phyloP scores from a whole-genome alignment of 1,140 invertebrate species.

The Neelides sp. region DNA sequence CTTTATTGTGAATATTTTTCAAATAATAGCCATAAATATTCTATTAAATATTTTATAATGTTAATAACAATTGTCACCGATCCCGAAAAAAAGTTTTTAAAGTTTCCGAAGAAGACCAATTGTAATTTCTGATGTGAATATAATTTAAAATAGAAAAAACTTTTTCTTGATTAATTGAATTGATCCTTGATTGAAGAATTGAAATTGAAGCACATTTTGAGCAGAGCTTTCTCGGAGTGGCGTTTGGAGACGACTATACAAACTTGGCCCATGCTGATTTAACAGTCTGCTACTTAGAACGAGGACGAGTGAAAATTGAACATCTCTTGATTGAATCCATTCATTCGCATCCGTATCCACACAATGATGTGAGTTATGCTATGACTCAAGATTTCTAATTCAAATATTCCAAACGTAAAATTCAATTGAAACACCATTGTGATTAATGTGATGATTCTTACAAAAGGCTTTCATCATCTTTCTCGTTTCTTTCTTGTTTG shows the following conservation, averaged over 20 bases:
- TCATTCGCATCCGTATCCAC: constrained; percentile 4
- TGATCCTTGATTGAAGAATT: neutral
- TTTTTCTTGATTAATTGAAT: neutral
- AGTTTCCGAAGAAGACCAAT: neutral
- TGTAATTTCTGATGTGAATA: neutral
- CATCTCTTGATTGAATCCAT: constrained; percentile 25
- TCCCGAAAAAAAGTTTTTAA: too few relatives aligned
- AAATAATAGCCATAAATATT: too few relatives aligned
- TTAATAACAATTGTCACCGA: too few relatives aligned
- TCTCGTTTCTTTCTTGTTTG: neutral
- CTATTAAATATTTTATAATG: too few relatives aligned
- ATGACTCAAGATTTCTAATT: neutral
- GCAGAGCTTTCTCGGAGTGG: constrained; percentile 28
- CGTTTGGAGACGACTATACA: constrained; percentile 23
- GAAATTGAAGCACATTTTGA: neutral
- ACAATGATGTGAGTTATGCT: constrained; percentile 18
- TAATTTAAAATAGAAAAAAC: neutral
- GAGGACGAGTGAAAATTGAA: constrained; percentile 20
- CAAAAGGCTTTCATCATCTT: too few relatives aligned
- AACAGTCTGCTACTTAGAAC: constrained; percentile 23
- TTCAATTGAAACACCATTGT: too few relatives aligned
- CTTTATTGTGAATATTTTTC: too few relatives aligned
- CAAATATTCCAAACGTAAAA: neutral
- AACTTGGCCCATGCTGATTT: constrained; percentile 23
- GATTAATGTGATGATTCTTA: too few relatives aligned